Percentiles rank a stretch among this genome's conserved stretches.
Evolutionary conservation across 2,888 invertebrate species (phyloP).

Genomic region (Perizoma affinitatum): DNA sequence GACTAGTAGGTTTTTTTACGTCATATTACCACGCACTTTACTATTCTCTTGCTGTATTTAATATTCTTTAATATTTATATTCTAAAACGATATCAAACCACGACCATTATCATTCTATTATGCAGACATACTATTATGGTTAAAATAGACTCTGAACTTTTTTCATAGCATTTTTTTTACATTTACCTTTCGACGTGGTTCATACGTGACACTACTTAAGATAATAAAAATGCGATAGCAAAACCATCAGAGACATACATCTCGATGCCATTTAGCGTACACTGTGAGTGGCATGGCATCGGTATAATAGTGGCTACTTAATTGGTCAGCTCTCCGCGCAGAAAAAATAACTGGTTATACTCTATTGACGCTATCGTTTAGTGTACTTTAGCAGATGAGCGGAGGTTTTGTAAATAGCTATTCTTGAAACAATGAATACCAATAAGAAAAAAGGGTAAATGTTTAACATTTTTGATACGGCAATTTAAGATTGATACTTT

Average conservation of each 20-base stretch:
- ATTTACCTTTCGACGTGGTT: constrained; percentile 58
- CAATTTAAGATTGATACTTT: no score
- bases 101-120: no score
- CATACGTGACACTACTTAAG: constrained; percentile 72
- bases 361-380: constrained; percentile 42
- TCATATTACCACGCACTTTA: no score
- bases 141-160: background rate
- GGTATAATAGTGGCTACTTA: constrained; percentile 54
- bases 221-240: constrained; percentile 64
- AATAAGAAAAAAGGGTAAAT: background rate
- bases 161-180: background rate
- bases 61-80: no score
- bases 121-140: no score
- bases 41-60: no score
- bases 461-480: no score
- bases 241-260: constrained; percentile 62
- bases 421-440: background rate
- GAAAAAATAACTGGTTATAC: constrained; percentile 43
- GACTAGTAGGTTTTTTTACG: no score
- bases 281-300: constrained; percentile 47
- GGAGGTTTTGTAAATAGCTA: background rate
- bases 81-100: no score
- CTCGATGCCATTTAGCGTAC: constrained; percentile 64
- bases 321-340: constrained; percentile 57
- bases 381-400: constrained; percentile 10